Percentiles rank a stretch among this genome's conserved stretches.
Evolutionary conservation across 2,113 vertebrate species (phyloP).

Genomic region (human (Homo sapiens)): DNA sequence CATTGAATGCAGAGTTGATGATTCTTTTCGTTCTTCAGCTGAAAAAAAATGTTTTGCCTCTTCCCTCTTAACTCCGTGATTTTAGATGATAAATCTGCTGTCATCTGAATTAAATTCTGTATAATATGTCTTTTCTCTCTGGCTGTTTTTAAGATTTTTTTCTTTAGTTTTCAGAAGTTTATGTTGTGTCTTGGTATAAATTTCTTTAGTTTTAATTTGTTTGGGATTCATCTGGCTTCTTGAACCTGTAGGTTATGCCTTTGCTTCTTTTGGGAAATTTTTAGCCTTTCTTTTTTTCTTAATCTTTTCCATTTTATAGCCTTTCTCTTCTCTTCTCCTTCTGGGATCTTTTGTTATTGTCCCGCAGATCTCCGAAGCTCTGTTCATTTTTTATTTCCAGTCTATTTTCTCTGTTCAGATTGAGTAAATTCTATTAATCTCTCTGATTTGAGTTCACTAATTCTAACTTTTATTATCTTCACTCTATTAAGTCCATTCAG

Average conservation of each 20-base stretch:
- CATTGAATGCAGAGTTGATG: background rate
- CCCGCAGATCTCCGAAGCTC: background rate
- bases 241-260: background rate
- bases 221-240: background rate
- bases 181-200: background rate
- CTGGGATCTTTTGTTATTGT: background rate
- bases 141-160: background rate
- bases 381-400: background rate
- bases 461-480: background rate
- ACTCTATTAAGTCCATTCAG: background rate
- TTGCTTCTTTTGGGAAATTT: background rate
- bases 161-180: background rate
- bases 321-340: background rate
- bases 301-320: background rate
- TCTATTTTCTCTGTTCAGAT: background rate
- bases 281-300: background rate
- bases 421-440: background rate
- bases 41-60: background rate
- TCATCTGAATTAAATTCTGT: background rate
- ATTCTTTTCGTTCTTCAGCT: background rate
- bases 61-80: background rate
- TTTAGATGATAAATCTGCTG: background rate
- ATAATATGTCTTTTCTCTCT: background rate
- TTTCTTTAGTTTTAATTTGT: background rate
- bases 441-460: background rate